Evolutionary conservation across 2,888 invertebrate species (phyloP).

Genomic region (Chironomus riparius): DNA sequence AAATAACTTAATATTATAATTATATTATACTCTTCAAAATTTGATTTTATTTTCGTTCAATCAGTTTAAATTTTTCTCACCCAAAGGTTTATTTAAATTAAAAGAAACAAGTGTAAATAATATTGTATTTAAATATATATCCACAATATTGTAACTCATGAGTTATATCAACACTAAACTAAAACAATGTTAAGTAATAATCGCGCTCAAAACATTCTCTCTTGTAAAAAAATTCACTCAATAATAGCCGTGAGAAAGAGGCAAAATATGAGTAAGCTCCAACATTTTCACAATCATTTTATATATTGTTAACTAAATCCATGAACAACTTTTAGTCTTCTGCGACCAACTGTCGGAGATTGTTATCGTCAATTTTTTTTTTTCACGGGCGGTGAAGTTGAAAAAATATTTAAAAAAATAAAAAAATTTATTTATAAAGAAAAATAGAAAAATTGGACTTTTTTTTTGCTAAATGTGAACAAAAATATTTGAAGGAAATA

Average conservation of each 20-base stretch:
- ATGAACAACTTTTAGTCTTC: conserved; percentile 17
- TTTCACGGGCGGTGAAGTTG: conserved; percentile 3
- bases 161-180: neutral
- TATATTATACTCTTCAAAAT: no score
- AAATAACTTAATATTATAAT: no score
- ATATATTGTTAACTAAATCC: conserved; percentile 25
- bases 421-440: neutral
- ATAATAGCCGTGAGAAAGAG: no score
- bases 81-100: no score
- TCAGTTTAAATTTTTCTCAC: no score
- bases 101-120: no score
- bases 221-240: neutral
- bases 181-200: neutral
- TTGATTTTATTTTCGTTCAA: no score
- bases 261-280: neutral
- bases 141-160: no score
- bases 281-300: neutral
- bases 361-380: conserved; percentile 4
- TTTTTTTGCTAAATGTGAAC: conserved; percentile 1
- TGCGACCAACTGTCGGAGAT: conserved; percentile 21
- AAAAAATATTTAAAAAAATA: neutral
- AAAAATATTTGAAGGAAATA: neutral
- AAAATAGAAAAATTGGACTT: neutral
- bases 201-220: conserved; percentile 4
- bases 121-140: no score